Base-by-base conservation (phyloP, 2,888 invertebrate genomes). In the Cremastinae sp. region DNA sequence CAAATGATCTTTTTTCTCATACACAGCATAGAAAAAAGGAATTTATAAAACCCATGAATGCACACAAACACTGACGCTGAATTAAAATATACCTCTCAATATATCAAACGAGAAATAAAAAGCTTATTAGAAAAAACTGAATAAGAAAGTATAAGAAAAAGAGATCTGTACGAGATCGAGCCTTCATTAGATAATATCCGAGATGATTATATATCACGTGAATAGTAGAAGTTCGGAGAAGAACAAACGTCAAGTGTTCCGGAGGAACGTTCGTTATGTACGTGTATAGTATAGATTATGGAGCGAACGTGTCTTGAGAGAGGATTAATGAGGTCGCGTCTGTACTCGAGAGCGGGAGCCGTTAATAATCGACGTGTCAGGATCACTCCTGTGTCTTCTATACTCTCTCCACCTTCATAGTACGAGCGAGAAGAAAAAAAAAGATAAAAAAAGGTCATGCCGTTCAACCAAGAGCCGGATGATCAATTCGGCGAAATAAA, bases 341-440 rank as follows among this genome's bases (percentile, higher is more conserved):
- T 62, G 69, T 14, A 41, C 69, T 61, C 28, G 45, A 65, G 64
- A 41, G 53, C 47, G 43, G 36, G 54, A 53, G 70, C 73, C 75
- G 70, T 79, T 79, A 78, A 79, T 79, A 75, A 73, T 71, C 66
- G 47, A 64, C 75, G 53, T 73, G 77, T 79, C 77, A 77, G 58
- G 45, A 70, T 72, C 70, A 77, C 75, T 68, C 70, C 62, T 73
- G 45, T 65, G 34, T 71, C 64, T 69, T 70, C 65, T 71, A 10
- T 62, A 36, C 20, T 28, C 56, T 53, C 62, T 62, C 36, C 64
- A 20, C 43, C 62, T 51, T 14, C 28, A 10, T 34, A 28, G 28
- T 54, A 45, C 54, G 34, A 20, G 22, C 7, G 41, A 36, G 59
- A 34, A 45, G 36, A 18, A 18, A 10, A 8, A 20, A 7, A 10